Base-by-base conservation (phyloP, 1,140 invertebrate species). In the Drosophila auraria region DNA sequence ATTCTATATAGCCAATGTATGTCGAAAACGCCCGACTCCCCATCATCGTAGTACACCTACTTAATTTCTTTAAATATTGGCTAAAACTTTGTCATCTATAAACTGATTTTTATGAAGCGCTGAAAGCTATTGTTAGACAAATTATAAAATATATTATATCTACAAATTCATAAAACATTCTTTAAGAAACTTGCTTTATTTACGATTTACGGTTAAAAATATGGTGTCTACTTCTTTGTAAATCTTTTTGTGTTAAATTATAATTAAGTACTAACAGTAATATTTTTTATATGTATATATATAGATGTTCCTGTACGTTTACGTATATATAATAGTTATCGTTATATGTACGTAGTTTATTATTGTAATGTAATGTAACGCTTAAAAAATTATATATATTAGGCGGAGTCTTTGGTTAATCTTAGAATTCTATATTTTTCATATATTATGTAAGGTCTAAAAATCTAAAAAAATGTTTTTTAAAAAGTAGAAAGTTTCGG, bases 351-450 rank as follows among this genome's bases (percentile, higher is more conserved):
- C 33, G 36, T 42, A 27, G 45, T 42, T 15, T n/a, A 53, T 50
- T 69, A 51, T 73, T 63, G 33, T 73, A 65, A 64, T 56, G 74
- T 49, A 47, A 70, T 50, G 53, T 57, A 76, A 76, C 61, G 60
- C 69, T 84, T 77, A 71, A 56, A 79, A 74, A 69, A 73, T 58
- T 86, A 70, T 74, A 76, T 82, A 70, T 74, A 73, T 86, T 90
- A 84, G 64, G 82, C 72, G 40, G 76, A 90, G 86, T 90, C 86
- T 90, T 90, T 90, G 86, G 86, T 90, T 86, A 90, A 38, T 86
- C 72, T 90, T 78, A 78, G 20, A 23, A 15, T 38, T 56, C 17
- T 56, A 56, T 23, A 23, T 38, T 20, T 56, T 51, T 56, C 44
- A 7, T 70, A 70, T 63, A 62, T 84, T 51, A 69, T 84, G 64